Conservation (phyloP, 2,797 vertebrate species). For the Coluber constrictor region DNA sequence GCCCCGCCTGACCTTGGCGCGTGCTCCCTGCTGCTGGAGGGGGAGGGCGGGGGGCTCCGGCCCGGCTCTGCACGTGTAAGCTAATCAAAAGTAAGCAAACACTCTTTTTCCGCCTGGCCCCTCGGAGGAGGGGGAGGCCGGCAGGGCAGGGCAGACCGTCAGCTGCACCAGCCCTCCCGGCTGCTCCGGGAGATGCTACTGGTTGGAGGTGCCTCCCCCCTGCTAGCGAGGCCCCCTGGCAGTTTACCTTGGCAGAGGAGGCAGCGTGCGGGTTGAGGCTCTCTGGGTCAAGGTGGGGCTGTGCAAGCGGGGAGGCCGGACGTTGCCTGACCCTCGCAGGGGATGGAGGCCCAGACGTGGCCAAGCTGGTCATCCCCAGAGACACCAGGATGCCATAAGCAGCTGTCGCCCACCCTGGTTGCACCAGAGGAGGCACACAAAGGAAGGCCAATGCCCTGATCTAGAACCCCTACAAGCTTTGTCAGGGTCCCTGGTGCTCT, state of each 20-base stretch:
- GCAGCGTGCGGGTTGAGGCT: fast-evolving
- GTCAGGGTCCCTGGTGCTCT: fast-evolving
- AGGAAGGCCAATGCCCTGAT: not conserved
- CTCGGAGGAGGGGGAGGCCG: conserved; percentile 6
- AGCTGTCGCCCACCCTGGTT: too few relatives aligned
- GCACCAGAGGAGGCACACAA: not conserved
- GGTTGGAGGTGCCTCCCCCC: not conserved
- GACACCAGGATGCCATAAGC: too few relatives aligned
- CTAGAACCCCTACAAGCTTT: not conserved
- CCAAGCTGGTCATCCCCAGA: too few relatives aligned
- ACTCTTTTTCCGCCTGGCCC: conserved; percentile 6
- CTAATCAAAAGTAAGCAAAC: conserved; percentile 59
- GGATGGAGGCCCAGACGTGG: too few relatives aligned
- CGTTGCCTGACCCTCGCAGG: not conserved
- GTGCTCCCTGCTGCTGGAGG: conserved; percentile 24
- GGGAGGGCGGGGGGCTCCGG: not conserved
- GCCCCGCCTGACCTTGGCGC: conserved; percentile 10
- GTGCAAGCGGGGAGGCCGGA: too few relatives aligned
- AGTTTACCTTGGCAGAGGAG: not conserved
- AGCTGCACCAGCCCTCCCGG: conserved; percentile 27
- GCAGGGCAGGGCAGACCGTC: conserved; percentile 34
- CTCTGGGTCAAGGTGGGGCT: not conserved
- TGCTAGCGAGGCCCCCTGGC: not conserved
- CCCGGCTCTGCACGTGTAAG: conserved; percentile 29
- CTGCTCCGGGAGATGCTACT: conserved; percentile 31